phyloP scores from a whole-genome alignment of 1,140 invertebrate species.

The Zaprionus camerounensis region DNA sequence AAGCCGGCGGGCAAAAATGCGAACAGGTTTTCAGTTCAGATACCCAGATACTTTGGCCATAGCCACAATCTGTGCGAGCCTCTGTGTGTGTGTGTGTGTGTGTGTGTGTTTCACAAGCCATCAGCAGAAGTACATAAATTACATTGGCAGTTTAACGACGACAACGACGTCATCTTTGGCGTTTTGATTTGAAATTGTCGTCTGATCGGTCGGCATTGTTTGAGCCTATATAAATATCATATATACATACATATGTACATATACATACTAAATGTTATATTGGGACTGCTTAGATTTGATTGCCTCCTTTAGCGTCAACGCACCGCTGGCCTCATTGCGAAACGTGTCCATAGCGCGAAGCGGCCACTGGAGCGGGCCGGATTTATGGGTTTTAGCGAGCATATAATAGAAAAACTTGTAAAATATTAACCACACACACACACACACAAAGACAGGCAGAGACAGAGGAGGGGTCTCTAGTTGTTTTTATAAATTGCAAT shows the following conservation, averaged over 20 bases:
- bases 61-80: slow-evolving; percentile 37
- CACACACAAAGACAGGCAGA: not conserved
- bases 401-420: slow-evolving; percentile 46
- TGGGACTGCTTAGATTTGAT: slow-evolving; percentile 17
- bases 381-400: slow-evolving; percentile 43
- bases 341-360: slow-evolving; percentile 31
- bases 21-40: slow-evolving; percentile 55
- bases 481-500: slow-evolving; percentile 20
- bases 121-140: slow-evolving; percentile 71
- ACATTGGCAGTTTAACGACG: slow-evolving; percentile 72
- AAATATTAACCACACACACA: slow-evolving; percentile 22
- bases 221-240: slow-evolving; percentile 40
- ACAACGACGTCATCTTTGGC: slow-evolving; percentile 23
- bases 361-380: slow-evolving; percentile 15
- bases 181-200: slow-evolving; percentile 61
- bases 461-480: not conserved
- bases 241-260: not conserved
- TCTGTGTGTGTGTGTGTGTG: slow-evolving; percentile 22
- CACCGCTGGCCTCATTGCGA: slow-evolving; percentile 22
- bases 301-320: slow-evolving; percentile 33
- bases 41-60: slow-evolving; percentile 33
- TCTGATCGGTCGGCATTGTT: slow-evolving; percentile 55
- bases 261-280: not conserved
- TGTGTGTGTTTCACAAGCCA: slow-evolving; percentile 62
- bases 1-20: slow-evolving; percentile 41